Percentiles rank a stretch among this genome's conserved stretches.
These are phyloP conservation scores for Cyphotilapia sp. DNA, from an alignment of 2,113 vertebrate genomes.

Conservation along the genomic window DNA sequence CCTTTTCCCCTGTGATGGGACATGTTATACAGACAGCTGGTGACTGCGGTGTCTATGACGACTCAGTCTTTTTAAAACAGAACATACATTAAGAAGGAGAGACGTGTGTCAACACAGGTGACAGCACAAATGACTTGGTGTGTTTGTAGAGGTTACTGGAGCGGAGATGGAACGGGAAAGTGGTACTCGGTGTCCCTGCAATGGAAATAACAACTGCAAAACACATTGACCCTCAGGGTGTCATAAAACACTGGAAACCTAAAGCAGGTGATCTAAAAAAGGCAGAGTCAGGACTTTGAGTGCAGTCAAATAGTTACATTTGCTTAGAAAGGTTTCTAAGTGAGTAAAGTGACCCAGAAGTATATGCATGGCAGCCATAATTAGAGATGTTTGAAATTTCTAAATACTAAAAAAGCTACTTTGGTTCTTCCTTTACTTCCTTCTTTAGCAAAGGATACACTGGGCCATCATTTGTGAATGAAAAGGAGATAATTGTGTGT, in stretches of 20 bases:
- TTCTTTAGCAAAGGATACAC: background rate
- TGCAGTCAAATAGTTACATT: background rate
- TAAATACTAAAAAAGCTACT: background rate
- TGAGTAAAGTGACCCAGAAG: background rate
- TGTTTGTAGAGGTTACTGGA: slow-evolving; percentile 30
- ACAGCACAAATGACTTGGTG: background rate
- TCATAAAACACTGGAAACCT: background rate
- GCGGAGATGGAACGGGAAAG: background rate
- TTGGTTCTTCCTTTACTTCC: background rate
- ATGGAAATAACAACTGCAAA: background rate
- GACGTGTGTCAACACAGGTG: slow-evolving; percentile 34
- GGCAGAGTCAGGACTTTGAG: background rate
- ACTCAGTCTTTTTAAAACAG: slow-evolving; percentile 13
- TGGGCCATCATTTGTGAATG: background rate
- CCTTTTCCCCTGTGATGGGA: background rate
- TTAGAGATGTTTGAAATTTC: background rate
- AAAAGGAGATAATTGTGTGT: background rate
- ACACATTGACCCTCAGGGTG: background rate
- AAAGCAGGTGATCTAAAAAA: background rate
- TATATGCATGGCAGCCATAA: background rate
- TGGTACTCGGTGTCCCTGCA: background rate
- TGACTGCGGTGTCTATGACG: slow-evolving; percentile 18
- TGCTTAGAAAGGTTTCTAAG: background rate
- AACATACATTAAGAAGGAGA: background rate
- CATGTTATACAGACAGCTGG: slow-evolving; percentile 1